These are phyloP conservation scores for Apus apus DNA, from an alignment of 2,113 vertebrate species.

Conservation along the genomic window DNA sequence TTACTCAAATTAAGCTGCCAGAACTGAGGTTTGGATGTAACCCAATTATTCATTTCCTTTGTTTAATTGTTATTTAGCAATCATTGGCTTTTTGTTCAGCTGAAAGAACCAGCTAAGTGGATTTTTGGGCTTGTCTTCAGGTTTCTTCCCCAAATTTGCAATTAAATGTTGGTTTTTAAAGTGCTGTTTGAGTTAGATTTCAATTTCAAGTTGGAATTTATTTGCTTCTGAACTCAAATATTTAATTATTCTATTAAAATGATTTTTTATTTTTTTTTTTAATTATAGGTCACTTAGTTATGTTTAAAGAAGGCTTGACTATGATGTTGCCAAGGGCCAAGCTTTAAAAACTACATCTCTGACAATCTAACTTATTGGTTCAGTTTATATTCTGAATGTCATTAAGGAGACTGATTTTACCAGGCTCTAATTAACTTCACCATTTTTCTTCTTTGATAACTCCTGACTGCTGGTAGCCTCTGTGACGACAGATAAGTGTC, in stretches of 20 bases:
- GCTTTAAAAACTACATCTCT: neutral
- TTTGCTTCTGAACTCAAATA: neutral
- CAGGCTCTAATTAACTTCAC: neutral
- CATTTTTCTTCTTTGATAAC: neutral
- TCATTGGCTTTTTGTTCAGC: neutral
- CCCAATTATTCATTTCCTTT: neutral
- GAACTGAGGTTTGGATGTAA: neutral
- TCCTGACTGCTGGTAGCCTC: no score
- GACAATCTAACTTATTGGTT: neutral
- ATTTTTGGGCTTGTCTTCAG: neutral
- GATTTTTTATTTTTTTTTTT: neutral
- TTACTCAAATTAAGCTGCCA: conserved; percentile 1
- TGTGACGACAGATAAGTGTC: neutral
- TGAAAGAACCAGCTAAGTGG: neutral
- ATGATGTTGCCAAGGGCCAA: neutral
- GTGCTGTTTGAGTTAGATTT: neutral
- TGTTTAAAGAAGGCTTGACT: neutral
- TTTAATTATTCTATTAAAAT: neutral
- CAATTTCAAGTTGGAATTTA: neutral
- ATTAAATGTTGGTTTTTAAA: neutral
- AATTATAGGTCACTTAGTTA: neutral
- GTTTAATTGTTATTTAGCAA: neutral
- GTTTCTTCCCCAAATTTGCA: neutral
- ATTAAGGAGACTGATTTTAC: neutral
- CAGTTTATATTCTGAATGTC: neutral